Percentiles rank a stretch among this genome's conserved stretches.
Conservation (phyloP, 2,797 vertebrate genomes). For the Eidolon dupreanum region DNA sequence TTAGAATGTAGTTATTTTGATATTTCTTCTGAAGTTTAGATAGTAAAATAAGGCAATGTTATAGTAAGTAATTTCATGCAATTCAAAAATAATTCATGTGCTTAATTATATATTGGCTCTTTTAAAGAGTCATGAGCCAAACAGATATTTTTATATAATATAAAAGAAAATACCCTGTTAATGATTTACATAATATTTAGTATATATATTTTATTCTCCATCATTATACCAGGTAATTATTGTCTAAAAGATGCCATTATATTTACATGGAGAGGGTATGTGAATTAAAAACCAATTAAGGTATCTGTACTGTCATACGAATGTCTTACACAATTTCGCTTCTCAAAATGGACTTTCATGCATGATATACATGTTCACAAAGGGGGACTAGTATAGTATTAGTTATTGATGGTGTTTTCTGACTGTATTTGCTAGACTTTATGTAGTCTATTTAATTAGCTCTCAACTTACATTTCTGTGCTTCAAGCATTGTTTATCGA, state of each 20-base stretch:
- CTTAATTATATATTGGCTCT: slow-evolving; percentile 50
- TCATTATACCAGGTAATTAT: slow-evolving; percentile 30
- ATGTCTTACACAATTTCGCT: background rate
- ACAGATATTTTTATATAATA: slow-evolving; percentile 11
- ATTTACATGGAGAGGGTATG: slow-evolving; percentile 19
- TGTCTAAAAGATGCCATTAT: slow-evolving; percentile 3
- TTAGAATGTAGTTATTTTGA: slow-evolving; percentile 51
- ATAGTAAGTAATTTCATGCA: slow-evolving; percentile 44
- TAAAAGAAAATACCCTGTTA: background rate
- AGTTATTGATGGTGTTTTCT: background rate
- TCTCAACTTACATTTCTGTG: background rate
- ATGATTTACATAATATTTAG: slow-evolving; percentile 38
- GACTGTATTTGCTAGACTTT: background rate
- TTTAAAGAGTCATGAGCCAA: slow-evolving; percentile 44
- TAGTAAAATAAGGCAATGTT: slow-evolving; percentile 43
- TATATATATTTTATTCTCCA: background rate
- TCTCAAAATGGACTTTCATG: background rate
- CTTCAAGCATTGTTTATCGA: background rate
- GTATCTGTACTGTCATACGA: background rate
- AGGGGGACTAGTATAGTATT: background rate
- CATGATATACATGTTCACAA: background rate
- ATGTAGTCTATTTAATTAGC: background rate
- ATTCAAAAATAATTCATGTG: slow-evolving; percentile 43
- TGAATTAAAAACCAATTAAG: slow-evolving; percentile 50
- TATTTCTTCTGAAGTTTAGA: slow-evolving; percentile 54